A percentile compares a stretch with the other conserved stretches of the same genome.
Conservation (phyloP, 2,797 vertebrate genomes). For the Helostoma temminkii region DNA sequence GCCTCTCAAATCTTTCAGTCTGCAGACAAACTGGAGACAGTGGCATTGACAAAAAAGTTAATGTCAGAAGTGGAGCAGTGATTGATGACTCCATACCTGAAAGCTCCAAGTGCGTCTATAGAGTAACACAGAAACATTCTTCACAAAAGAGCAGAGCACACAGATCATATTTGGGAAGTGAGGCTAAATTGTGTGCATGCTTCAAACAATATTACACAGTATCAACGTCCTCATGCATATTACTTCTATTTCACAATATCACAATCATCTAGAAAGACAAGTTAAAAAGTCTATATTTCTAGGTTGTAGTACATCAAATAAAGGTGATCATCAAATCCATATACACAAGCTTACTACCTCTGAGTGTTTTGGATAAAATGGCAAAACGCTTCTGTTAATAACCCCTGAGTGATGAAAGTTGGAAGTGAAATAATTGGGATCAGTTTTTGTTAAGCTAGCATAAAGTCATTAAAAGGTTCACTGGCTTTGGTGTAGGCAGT, state of each 20-base stretch:
- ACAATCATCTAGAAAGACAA: conserved; percentile 20
- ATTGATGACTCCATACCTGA: conserved; percentile 83
- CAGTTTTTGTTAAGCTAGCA: conserved; percentile 58
- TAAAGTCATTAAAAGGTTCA: conserved; percentile 63
- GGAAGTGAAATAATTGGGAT: conserved; percentile 66
- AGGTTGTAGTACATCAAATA: conserved; percentile 38
- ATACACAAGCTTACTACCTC: conserved; percentile 37
- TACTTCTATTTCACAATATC: conserved; percentile 19
- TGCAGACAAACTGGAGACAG: conserved; percentile 89
- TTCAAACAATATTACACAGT: conserved; percentile 17
- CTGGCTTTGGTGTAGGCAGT: conserved; percentile 32
- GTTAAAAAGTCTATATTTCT: conserved; percentile 21
- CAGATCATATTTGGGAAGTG: conserved; percentile 28
- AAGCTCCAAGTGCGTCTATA: conserved; percentile 71
- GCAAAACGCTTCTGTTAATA: conserved; percentile 73
- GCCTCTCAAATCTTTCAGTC: conserved; percentile 85
- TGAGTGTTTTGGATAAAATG: conserved; percentile 56
- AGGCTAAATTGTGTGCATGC: conserved; percentile 51
- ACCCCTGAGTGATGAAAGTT: conserved; percentile 58
- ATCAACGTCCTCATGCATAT: conserved; percentile 22
- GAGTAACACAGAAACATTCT: conserved; percentile 42
- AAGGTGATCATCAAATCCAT: conserved; percentile 54
- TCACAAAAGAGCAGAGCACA: conserved; percentile 43
- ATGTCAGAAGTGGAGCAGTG: conserved; percentile 81
- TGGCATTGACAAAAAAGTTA: conserved; percentile 87